Conservation (phyloP, 2,797 vertebrate genomes). For the Fundulus diaphanus region DNA sequence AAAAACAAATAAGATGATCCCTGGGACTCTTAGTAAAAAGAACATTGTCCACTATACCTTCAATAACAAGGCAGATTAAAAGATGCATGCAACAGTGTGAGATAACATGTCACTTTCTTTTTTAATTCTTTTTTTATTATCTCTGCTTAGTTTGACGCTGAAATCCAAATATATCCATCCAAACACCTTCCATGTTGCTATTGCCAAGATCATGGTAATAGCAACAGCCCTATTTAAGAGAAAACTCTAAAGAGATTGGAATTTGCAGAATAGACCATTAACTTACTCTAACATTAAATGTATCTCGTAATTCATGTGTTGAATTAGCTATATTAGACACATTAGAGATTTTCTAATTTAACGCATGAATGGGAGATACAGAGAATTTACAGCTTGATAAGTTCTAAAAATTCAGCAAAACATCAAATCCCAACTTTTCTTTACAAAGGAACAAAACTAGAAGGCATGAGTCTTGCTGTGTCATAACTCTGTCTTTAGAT, state of each 20-base stretch:
- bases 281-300: neutral
- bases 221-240: neutral
- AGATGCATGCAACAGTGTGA: too few species aligned
- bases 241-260: too few species aligned
- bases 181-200: neutral
- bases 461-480: neutral
- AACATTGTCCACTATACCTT: too few species aligned
- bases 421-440: neutral
- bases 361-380: too few species aligned
- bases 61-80: too few species aligned
- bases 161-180: neutral
- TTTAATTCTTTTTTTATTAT: too few species aligned
- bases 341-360: too few species aligned
- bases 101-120: too few species aligned
- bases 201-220: neutral
- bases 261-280: neutral
- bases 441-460: neutral
- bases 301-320: neutral
- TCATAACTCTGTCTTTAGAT: neutral
- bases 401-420: neutral
- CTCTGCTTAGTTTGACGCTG: too few species aligned
- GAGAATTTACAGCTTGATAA: neutral
- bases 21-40: too few species aligned
- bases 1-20: too few species aligned
- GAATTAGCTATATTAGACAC: too few species aligned